Base-by-base conservation (phyloP, 2,888 invertebrate genomes). In the Ennomos erosarius region DNA sequence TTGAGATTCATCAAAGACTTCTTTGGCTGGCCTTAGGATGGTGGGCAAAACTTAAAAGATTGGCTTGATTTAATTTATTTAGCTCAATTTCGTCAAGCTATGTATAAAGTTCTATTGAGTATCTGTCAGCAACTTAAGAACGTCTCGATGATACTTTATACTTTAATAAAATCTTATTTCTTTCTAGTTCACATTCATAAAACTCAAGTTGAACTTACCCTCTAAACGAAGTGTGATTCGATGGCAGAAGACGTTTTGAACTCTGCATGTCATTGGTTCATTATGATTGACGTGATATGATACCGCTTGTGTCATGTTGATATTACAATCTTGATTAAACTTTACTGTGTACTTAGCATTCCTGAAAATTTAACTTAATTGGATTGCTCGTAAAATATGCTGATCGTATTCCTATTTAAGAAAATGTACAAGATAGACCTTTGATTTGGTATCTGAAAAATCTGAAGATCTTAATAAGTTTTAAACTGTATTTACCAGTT, bases 191-290 rank as follows among this genome's bases (percentile, higher is more conserved):
- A 53, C 45, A 45, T 35, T 57, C 45, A 50, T 39, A 47, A 40
- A 49, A 53, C 44, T 48, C 35, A 42, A 55, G 46, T 62, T 65
- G 46, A 59, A 59, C 55, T 62, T 62, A 59, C 60, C 65, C 65
- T 60, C 52, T 57, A 37, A 59, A 65, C 59, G 59, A 62, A 57
- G 59, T 49, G 54, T 55, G 55, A 62, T 59, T 55, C 52, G 52
- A 55, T 55, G 50, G 55, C 13, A 46, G 55, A 65, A 53, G 59
- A 55, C 50, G 51, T 53, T 57, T 49, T 61, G 61, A 60, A 55
- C 59, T 47, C 42, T 50, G 38, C 59, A 47, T 60, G 59, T 55
- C 51, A 55, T 55, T 47, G 45, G 36, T 54, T 60, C 39, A 55
- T 60, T 55, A 52, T 36, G 55, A 60, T 47, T 51, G 59, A 60